Base-by-base conservation (phyloP, 2,797 vertebrate genomes). In the Enteromius afrohamiltoni region DNA sequence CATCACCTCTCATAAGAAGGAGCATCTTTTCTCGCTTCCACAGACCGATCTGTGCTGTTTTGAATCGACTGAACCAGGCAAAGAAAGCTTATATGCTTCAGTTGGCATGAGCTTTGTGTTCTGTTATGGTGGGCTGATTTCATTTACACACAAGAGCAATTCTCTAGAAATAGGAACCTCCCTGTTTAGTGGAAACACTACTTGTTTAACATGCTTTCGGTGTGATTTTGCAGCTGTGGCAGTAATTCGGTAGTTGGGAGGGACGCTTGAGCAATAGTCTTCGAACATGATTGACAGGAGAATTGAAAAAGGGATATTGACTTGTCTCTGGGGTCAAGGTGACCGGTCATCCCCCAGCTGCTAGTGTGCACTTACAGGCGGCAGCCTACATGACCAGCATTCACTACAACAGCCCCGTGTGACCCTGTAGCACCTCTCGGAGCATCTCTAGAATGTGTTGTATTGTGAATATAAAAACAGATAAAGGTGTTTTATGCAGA, bases 251-350 rank as follows among this genome's bases (percentile, higher is more conserved):
- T 65, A 11, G 21, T 47, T 47, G 17, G 6, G 26, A 80, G 40
- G 60, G 16, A 62, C 23, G 55, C 58, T 49, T 81, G 68, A 49
- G 55, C 68, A 82, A 74, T 37, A 16, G n/a, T 34, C 47, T 37
- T 80, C 34, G 10, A 55, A 42, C 34, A 6, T 29, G 70, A 82
- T 65, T 65, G 70, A 40, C 80, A 74, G 16, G 26, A 26, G 29
- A 65, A 60, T 16, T 53, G 58, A 65, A 75, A 34, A 21, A 45
- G 55, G 10, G 13, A 40, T 51, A 14, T 62, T 37, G 42, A 42
- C 58, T 74, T 19, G 17, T 51, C 6, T 64, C 13, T 17, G 45
- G 45, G 45, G 77, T 67, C 77, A 79, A 37, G 77, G 77, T 79
- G 13, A 79, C 19, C 7, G 8, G 74, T 37, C 53, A 76, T 40